Evolutionary conservation across 2,113 vertebrate genomes (phyloP).

Genomic region (Syrrhaptes paradoxus): DNA sequence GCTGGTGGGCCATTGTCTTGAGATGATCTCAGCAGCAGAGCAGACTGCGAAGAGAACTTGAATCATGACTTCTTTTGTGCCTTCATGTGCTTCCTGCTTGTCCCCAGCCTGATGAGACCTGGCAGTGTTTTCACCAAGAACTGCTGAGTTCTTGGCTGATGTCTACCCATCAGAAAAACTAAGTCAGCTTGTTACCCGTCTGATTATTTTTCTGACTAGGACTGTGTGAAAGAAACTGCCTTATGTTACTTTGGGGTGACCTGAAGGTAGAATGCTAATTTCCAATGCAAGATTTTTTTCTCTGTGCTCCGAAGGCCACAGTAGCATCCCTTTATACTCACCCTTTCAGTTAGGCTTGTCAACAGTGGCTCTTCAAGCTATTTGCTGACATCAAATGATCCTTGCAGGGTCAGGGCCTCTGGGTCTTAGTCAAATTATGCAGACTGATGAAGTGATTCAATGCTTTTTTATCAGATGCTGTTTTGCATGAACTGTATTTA

Average conservation of each 20-base stretch:
- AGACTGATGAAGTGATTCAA: neutral
- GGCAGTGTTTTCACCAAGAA: neutral
- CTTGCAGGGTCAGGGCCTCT: neutral
- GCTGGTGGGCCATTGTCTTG: neutral
- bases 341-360: neutral
- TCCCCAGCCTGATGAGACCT: neutral
- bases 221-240: neutral
- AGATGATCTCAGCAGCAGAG: neutral
- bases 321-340: neutral
- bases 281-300: neutral
- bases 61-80: neutral
- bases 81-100: neutral
- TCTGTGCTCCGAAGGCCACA: neutral
- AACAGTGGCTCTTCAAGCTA: neutral
- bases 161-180: neutral
- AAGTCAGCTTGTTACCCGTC: neutral
- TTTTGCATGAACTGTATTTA: slow-evolving; percentile 71
- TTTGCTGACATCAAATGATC: neutral
- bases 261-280: neutral
- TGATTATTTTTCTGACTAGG: neutral
- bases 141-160: neutral
- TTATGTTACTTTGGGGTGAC: neutral
- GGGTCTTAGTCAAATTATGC: neutral
- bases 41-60: neutral
- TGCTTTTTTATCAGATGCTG: neutral